A percentile compares a stretch with the other conserved stretches of the same genome.
These are phyloP conservation scores for Aphodius granarius DNA, from an alignment of 2,888 invertebrate species.

Conservation along the genomic window DNA sequence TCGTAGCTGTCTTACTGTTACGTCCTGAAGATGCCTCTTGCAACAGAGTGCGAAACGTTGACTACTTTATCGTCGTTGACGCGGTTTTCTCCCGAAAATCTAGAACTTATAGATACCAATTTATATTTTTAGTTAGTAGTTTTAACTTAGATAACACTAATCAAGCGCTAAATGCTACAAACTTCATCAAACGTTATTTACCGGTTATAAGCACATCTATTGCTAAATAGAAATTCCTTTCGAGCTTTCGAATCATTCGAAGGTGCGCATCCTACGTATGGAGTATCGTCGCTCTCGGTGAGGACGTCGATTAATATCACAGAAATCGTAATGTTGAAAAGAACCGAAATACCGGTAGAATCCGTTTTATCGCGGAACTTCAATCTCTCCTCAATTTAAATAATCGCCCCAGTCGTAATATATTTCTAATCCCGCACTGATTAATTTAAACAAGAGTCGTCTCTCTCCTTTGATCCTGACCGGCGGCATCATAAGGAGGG, in stretches of 20 bases:
- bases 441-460: slow-evolving; percentile 47
- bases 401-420: slow-evolving; percentile 42
- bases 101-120: too few relatives aligned
- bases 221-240: neutral
- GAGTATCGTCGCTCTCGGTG: neutral
- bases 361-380: slow-evolving; percentile 41
- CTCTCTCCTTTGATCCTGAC: slow-evolving; percentile 44
- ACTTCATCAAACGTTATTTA: neutral
- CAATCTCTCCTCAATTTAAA: slow-evolving; percentile 52
- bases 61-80: too few relatives aligned
- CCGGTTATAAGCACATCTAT: neutral
- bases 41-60: too few relatives aligned
- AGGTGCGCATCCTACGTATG: neutral
- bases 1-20: too few relatives aligned
- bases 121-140: too few relatives aligned
- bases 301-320: neutral
- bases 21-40: too few relatives aligned
- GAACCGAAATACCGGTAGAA: neutral
- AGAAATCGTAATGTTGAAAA: neutral
- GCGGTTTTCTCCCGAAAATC: too few relatives aligned
- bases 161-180: too few relatives aligned
- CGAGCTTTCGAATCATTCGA: neutral
- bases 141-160: too few relatives aligned
- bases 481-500: neutral
- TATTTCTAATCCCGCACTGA: slow-evolving; percentile 50